Evolutionary conservation across 2,888 invertebrate genomes (phyloP).

Genomic region (Sphaerophoria taeniata): DNA sequence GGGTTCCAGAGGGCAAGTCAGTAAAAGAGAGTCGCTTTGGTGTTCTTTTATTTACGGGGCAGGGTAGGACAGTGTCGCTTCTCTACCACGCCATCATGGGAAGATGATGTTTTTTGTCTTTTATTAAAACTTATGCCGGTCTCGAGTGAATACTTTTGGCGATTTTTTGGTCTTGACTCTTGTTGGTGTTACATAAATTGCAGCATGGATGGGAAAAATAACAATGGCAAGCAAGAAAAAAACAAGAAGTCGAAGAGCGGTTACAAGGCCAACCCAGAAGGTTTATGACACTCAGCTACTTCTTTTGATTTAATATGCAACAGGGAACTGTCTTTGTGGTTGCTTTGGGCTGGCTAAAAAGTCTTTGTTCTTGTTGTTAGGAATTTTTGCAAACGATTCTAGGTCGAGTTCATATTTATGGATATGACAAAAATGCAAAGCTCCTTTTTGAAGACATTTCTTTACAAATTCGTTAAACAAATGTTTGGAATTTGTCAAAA

Average conservation of each 20-base stretch:
- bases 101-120: constrained; percentile 42
- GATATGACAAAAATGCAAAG: not conserved
- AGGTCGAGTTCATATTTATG: constrained; percentile 26
- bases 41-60: constrained; percentile 9
- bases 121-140: not conserved
- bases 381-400: constrained; percentile 13
- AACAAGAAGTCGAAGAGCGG: not conserved
- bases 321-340: not conserved
- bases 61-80: constrained; percentile 1
- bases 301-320: constrained; percentile 58
- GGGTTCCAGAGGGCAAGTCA: constrained; percentile 5
- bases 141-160: constrained; percentile 20
- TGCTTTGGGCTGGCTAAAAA: not conserved
- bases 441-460: too few species aligned
- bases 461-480: too few species aligned
- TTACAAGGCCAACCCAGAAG: constrained; percentile 60
- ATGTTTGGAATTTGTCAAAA: too few species aligned
- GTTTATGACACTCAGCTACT: constrained; percentile 48
- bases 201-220: constrained; percentile 33
- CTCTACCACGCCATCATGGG: constrained; percentile 24
- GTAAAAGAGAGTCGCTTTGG: constrained; percentile 6
- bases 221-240: constrained; percentile 37
- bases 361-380: constrained; percentile 8
- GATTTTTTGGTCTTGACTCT: constrained; percentile 22
- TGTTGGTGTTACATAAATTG: constrained; percentile 34